A percentile compares a stretch with the other conserved stretches of the same genome.
phyloP scores from a whole-genome alignment of 2,797 vertebrate species.

The Sebastes steindachneri region DNA sequence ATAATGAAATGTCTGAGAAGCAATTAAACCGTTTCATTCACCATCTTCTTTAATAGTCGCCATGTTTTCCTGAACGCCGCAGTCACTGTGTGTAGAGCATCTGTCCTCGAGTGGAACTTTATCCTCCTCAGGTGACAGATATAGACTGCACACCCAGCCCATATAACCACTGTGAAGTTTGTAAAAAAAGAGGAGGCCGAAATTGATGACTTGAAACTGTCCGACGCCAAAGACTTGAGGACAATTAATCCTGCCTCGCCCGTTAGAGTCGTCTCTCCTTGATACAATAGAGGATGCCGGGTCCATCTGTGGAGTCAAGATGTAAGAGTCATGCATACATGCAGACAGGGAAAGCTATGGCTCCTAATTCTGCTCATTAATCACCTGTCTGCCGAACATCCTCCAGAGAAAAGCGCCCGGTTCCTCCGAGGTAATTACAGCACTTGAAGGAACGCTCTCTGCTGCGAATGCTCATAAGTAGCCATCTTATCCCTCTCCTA shows the following conservation, averaged over 20 bases:
- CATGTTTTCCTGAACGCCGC: not conserved
- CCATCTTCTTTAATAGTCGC: not conserved
- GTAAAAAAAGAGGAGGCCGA: slow-evolving; percentile 44
- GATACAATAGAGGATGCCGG: slow-evolving; percentile 54
- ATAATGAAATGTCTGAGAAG: slow-evolving; percentile 4
- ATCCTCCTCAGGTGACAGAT: slow-evolving; percentile 61
- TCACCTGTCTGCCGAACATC: slow-evolving; percentile 66
- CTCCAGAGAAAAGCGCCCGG: slow-evolving; percentile 51
- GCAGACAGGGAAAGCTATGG: slow-evolving; percentile 48
- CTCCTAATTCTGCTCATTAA: slow-evolving; percentile 75
- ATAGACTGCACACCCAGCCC: slow-evolving; percentile 46
- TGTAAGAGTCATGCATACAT: slow-evolving; percentile 53
- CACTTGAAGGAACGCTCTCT: slow-evolving; percentile 61
- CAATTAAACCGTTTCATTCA: not conserved
- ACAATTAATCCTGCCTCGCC: slow-evolving; percentile 58
- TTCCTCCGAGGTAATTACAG: slow-evolving; percentile 67
- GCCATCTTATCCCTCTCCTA: slow-evolving; percentile 54
- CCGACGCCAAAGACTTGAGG: slow-evolving; percentile 6
- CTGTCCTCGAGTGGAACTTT: slow-evolving; percentile 14
- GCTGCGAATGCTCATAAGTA: slow-evolving; percentile 64
- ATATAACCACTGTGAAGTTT: slow-evolving; percentile 55
- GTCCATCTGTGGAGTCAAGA: slow-evolving; percentile 52
- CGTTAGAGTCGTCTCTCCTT: slow-evolving; percentile 53
- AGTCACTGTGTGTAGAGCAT: not conserved
- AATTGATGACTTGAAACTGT: slow-evolving; percentile 60